phyloP scores from a whole-genome alignment of 2,113 vertebrate genomes.

The Mormyrus iriodes region DNA sequence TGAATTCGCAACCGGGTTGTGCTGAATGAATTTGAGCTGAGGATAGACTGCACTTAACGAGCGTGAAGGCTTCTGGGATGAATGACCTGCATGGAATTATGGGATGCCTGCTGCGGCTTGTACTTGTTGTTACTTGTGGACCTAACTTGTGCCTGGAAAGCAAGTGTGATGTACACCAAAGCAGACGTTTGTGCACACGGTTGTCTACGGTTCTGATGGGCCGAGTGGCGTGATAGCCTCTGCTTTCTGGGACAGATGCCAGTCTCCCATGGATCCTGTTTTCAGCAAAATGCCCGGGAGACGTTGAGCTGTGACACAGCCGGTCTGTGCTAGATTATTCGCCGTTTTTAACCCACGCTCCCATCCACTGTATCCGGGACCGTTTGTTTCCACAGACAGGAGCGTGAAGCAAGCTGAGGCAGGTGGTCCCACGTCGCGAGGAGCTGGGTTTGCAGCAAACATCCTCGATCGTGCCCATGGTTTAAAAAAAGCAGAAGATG shows the following conservation, averaged over 20 bases:
- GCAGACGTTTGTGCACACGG: not conserved
- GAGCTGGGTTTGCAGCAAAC: not conserved
- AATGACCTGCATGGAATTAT: not conserved
- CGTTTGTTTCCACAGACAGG: not conserved
- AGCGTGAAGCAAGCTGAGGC: not conserved
- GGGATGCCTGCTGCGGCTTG: not conserved
- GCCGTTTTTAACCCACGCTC: not conserved
- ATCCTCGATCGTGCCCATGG: not conserved
- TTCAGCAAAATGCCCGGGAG: not conserved
- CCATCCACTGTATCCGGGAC: not conserved
- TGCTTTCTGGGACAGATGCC: not conserved
- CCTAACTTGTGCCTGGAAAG: not conserved
- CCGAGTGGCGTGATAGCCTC: not conserved
- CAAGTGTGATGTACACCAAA: not conserved
- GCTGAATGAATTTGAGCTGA: not conserved
- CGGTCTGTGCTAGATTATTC: not conserved
- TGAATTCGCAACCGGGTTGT: not conserved
- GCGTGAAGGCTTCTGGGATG: not conserved
- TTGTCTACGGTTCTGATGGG: not conserved
- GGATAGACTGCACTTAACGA: not conserved
- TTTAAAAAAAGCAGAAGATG: not conserved
- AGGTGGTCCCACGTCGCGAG: not conserved
- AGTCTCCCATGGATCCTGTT: not conserved
- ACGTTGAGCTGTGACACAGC: not conserved
- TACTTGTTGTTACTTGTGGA: not conserved